Percentiles rank a stretch among this genome's conserved stretches.
Evolutionary conservation across 2,797 vertebrate genomes (phyloP).

Genomic region (Antennarius maculatus): DNA sequence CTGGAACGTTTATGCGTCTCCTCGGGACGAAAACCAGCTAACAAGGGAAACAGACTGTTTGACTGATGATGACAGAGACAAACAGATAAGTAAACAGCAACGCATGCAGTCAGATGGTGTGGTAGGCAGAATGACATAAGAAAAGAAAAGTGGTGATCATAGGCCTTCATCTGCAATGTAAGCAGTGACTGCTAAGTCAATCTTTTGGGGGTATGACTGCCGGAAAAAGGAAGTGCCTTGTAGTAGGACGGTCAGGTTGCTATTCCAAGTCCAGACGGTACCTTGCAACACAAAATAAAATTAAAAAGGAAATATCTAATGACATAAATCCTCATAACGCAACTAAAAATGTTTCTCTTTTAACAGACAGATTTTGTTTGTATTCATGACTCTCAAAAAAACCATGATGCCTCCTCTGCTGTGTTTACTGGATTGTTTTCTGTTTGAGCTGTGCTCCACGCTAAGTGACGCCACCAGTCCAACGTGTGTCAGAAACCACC

Average conservation of each 20-base stretch:
- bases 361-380: conserved; percentile 8
- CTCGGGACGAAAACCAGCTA: conserved; percentile 26
- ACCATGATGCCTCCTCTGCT: conserved; percentile 28
- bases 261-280: neutral
- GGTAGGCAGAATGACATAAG: conserved; percentile 3
- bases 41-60: conserved; percentile 7
- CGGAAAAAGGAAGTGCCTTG: conserved; percentile 30
- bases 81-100: conserved; percentile 11
- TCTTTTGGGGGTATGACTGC: conserved; percentile 13
- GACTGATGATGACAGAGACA: conserved; percentile 27
- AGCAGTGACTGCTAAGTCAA: conserved; percentile 32
- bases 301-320: neutral
- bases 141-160: conserved; percentile 6
- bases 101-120: conserved; percentile 14
- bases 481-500: conserved; percentile 75
- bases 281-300: neutral
- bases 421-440: conserved; percentile 66
- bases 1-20: conserved; percentile 42
- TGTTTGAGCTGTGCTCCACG: conserved; percentile 48
- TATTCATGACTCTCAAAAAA: conserved; percentile 30
- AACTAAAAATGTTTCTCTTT: conserved; percentile 7
- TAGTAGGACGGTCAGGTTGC: conserved; percentile 8
- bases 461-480: conserved; percentile 54
- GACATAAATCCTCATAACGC: neutral
- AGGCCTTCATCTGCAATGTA: conserved; percentile 5